Conservation (phyloP, 2,888 invertebrate genomes). For the Celastrina argiolus region DNA sequence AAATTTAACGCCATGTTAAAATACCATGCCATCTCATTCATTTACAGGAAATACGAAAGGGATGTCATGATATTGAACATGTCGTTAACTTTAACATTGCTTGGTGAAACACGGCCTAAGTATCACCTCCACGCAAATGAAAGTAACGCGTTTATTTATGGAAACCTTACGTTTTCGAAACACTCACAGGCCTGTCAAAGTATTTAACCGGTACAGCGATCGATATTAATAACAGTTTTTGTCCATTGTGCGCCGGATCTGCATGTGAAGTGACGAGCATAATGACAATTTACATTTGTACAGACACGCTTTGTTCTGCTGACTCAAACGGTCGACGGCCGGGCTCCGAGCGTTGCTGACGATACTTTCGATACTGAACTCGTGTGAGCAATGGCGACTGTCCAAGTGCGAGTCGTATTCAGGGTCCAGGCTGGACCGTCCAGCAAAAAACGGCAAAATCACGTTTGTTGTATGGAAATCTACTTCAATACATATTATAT, state of each 20-base stretch:
- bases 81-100: too few relatives aligned
- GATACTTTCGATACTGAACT: conserved; percentile 38
- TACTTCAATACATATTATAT: too few relatives aligned
- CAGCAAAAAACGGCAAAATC: too few relatives aligned
- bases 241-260: conserved; percentile 55
- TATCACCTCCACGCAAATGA: background rate
- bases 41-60: too few relatives aligned
- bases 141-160: background rate
- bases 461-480: too few relatives aligned
- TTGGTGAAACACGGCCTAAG: too few relatives aligned
- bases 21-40: too few relatives aligned
- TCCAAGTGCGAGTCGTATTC: too few relatives aligned
- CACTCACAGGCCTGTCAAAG: conserved; percentile 38
- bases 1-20: too few relatives aligned
- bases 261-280: conserved; percentile 62
- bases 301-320: conserved; percentile 59
- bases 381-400: too few relatives aligned
- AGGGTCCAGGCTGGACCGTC: too few relatives aligned
- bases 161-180: background rate
- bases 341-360: conserved; percentile 42
- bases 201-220: conserved; percentile 38
- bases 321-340: conserved; percentile 65
- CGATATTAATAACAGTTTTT: conserved; percentile 50
- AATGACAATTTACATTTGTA: conserved; percentile 70
- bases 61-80: too few relatives aligned